Conservation (phyloP, 2,888 invertebrate genomes). For the Amphiduros pacificus region DNA sequence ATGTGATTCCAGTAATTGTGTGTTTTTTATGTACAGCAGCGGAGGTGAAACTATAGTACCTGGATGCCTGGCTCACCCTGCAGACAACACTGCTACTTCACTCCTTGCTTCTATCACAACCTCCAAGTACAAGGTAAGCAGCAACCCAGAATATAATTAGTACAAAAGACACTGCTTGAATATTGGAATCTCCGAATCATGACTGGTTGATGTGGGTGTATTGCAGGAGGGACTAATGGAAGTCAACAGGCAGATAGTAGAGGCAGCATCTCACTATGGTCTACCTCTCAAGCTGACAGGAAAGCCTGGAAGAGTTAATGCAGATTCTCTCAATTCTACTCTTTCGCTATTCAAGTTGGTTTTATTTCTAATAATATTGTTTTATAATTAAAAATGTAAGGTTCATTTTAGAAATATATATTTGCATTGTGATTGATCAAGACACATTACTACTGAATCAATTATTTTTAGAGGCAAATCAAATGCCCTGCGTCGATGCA, state of each 20-base stretch:
- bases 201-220: no score
- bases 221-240: slow-evolving; percentile 55
- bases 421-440: background rate
- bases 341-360: slow-evolving; percentile 43
- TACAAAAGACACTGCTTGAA: no score
- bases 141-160: no score
- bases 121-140: slow-evolving; percentile 45
- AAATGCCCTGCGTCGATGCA: slow-evolving; percentile 37
- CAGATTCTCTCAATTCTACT: slow-evolving; percentile 41
- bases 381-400: background rate
- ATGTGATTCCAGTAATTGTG: no score
- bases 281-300: slow-evolving; percentile 44
- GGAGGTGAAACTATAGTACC: slow-evolving; percentile 15
- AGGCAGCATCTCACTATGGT: slow-evolving; percentile 47
- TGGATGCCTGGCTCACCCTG: slow-evolving; percentile 47
- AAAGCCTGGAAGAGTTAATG: slow-evolving; percentile 42
- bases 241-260: slow-evolving; percentile 52
- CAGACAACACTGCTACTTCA: slow-evolving; percentile 29
- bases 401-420: background rate
- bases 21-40: background rate
- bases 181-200: no score
- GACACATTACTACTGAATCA: background rate
- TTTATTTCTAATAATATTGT: background rate
- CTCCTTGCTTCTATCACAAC: slow-evolving; percentile 40
- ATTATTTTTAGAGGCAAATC: slow-evolving; percentile 40